Percentiles rank a stretch among this genome's conserved stretches.
These are phyloP conservation scores for Dryobotodes eremita DNA, from an alignment of 2,888 invertebrate species.

Conservation along the genomic window DNA sequence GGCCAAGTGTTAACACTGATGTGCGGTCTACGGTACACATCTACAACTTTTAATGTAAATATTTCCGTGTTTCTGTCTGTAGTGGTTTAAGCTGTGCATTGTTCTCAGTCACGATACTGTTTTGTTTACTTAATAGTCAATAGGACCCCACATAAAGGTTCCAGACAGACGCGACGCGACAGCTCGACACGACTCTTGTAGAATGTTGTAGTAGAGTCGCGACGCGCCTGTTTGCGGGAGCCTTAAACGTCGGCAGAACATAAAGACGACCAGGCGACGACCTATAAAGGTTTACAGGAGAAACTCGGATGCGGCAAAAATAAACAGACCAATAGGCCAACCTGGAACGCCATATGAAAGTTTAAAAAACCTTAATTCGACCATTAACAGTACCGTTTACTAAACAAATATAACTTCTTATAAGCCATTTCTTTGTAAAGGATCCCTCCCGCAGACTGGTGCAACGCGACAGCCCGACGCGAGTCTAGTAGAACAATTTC, in stretches of 20 bases:
- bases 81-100: not conserved
- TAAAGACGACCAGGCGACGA: not conserved
- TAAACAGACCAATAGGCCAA: not conserved
- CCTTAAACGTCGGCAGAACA: not conserved
- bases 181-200: no score
- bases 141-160: no score
- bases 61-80: not conserved
- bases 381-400: no score
- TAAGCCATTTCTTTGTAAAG: no score
- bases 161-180: no score
- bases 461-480: no score
- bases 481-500: no score
- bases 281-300: constrained; percentile 22
- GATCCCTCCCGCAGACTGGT: no score
- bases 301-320: not conserved
- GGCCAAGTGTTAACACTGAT: not conserved
- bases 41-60: not conserved
- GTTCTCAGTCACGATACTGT: not conserved
- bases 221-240: no score
- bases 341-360: not conserved
- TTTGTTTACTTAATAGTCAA: not conserved
- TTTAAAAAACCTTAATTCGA: not conserved
- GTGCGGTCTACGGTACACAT: not conserved
- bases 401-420: not conserved
- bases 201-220: no score